Conservation (phyloP, 2,113 vertebrate genomes). For the Octodon degus region DNA sequence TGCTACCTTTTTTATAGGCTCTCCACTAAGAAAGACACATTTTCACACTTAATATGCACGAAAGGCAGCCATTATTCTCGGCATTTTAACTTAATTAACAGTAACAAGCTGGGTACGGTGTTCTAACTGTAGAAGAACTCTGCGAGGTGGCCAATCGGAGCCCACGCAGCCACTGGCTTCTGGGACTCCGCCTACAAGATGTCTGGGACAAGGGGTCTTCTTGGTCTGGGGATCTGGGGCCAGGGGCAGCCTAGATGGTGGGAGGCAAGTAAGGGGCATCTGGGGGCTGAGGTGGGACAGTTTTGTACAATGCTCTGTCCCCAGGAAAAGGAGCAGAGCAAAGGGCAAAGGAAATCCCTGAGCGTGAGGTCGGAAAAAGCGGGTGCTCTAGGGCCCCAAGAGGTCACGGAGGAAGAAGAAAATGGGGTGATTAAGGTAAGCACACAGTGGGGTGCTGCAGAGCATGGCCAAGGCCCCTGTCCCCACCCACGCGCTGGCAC, state of each 20-base stretch:
- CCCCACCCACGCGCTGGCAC: not conserved
- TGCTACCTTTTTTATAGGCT: conserved; percentile 63
- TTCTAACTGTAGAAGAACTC: conserved; percentile 18
- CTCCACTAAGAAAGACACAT: conserved; percentile 66
- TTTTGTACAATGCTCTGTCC: not conserved
- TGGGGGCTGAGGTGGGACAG: accelerated
- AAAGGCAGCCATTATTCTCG: conserved; percentile 61
- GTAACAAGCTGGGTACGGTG: conserved; percentile 32
- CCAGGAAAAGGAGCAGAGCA: conserved; percentile 84
- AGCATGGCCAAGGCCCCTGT: not conserved
- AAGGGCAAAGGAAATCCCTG: conserved; percentile 82
- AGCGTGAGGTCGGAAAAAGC: conserved; percentile 73
- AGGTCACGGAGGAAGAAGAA: not conserved
- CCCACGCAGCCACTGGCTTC: not conserved
- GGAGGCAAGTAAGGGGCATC: not conserved
- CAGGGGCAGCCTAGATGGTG: not conserved
- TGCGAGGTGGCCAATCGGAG: not conserved
- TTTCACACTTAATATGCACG: conserved; percentile 62
- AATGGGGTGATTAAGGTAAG: conserved; percentile 71
- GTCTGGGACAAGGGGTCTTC: not conserved
- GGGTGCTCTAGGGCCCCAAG: accelerated
- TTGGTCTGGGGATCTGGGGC: not conserved
- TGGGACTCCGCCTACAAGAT: accelerated
- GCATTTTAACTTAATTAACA: conserved; percentile 79
- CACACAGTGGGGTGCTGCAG: accelerated